These are phyloP conservation scores for Blomia tropicalis DNA, from an alignment of 2,888 invertebrate genomes.

Conservation along the genomic window DNA sequence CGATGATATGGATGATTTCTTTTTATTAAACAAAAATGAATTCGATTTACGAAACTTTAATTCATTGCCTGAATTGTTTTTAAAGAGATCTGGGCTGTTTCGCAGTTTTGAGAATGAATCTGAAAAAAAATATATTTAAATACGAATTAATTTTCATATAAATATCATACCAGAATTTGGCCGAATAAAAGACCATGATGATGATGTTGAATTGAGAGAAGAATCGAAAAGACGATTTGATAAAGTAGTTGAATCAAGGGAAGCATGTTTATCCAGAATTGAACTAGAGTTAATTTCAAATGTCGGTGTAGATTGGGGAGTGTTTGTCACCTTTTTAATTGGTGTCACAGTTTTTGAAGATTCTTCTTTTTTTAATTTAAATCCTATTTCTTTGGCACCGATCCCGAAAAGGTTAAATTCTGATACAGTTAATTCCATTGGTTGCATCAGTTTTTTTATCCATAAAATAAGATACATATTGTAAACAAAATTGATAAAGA, in stretches of 20 bases:
- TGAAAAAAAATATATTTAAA: not conserved
- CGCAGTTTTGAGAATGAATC: not conserved
- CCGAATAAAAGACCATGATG: conserved; percentile 7
- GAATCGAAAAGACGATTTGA: not conserved
- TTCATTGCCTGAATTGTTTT: not conserved
- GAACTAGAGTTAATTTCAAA: conserved; percentile 11
- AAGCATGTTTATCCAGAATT: conserved; percentile 3
- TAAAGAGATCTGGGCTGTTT: not conserved
- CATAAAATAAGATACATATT: conserved; percentile 19
- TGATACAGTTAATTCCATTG: conserved; percentile 19
- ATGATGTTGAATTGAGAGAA: not conserved
- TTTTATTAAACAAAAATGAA: conserved; percentile 16
- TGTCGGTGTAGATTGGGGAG: not conserved
- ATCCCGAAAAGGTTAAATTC: conserved; percentile 21
- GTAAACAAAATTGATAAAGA: conserved; percentile 20
- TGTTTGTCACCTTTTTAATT: not conserved
- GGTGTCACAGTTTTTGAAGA: not conserved
- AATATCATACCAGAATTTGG: not conserved
- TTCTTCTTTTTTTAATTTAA: not conserved
- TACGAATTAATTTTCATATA: not conserved
- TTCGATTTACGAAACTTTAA: not conserved
- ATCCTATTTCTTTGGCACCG: conserved; percentile 21
- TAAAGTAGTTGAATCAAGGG: conserved; percentile 16
- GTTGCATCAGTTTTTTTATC: conserved; percentile 22
- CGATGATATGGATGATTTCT: conserved; percentile 23